These are phyloP conservation scores for Asobara japonica DNA, from an alignment of 1,140 invertebrate genomes.

Conservation along the genomic window DNA sequence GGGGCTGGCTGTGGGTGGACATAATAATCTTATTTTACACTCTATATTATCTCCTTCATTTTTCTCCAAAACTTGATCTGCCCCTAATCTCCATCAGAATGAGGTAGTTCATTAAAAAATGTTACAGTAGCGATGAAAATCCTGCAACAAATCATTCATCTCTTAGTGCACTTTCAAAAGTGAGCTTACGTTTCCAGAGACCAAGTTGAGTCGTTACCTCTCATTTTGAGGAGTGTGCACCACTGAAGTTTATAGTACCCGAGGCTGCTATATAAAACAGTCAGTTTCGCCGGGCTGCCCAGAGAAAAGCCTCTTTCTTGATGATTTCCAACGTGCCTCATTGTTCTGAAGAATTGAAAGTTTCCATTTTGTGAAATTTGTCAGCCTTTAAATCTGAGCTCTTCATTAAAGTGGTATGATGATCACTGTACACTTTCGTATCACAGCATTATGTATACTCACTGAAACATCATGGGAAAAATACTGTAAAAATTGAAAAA, in stretches of 20 bases:
- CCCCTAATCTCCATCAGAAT: too few relatives aligned
- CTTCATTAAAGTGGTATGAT: background rate
- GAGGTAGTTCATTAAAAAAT: too few relatives aligned
- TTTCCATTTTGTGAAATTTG: background rate
- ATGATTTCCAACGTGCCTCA: background rate
- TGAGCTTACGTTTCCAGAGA: background rate
- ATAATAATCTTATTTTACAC: too few relatives aligned
- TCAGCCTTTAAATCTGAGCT: background rate
- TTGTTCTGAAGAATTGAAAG: background rate
- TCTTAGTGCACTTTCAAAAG: background rate
- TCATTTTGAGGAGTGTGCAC: background rate
- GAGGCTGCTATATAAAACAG: background rate
- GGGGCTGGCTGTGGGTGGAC: too few relatives aligned
- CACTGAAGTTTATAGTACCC: background rate
- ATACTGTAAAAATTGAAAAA: background rate
- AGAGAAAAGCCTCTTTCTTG: background rate
- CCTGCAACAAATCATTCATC: background rate
- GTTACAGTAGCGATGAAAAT: too few relatives aligned
- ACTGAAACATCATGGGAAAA: background rate
- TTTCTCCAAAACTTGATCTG: too few relatives aligned
- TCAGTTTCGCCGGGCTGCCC: background rate
- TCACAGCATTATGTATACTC: background rate
- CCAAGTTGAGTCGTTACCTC: background rate
- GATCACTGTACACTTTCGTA: too few relatives aligned
- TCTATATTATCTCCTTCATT: too few relatives aligned